These are phyloP conservation scores for Mastomys coucha DNA, from an alignment of 2,113 vertebrate genomes.

Conservation along the genomic window DNA sequence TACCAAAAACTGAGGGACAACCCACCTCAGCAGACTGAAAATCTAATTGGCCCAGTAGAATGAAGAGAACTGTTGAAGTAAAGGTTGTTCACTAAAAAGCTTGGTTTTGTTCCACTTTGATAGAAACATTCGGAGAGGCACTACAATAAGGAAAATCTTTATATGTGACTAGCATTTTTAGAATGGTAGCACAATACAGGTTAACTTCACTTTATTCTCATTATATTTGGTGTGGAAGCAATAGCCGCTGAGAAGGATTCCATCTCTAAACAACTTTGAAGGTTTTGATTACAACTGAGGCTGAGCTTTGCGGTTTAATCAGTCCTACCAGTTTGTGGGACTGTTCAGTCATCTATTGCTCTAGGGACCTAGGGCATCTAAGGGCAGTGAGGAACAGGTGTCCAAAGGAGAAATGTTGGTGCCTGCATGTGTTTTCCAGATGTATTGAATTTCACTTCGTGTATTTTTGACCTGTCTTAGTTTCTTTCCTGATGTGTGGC, in stretches of 20 bases:
- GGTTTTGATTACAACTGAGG: conserved; percentile 15
- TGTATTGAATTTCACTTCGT: conserved; percentile 74
- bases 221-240: neutral
- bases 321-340: conserved; percentile 28
- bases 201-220: neutral
- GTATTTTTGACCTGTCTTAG: conserved; percentile 71
- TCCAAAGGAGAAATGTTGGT: conserved; percentile 71
- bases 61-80: neutral
- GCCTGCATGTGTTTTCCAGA: conserved; percentile 69
- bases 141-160: neutral
- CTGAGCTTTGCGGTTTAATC: conserved; percentile 35
- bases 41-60: conserved; percentile 38
- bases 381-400: conserved; percentile 76
- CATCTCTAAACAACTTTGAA: conserved; percentile 29
- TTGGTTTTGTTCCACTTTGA: conserved; percentile 1
- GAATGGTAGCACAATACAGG: neutral
- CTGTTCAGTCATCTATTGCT: conserved; percentile 27
- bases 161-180: conserved; percentile 30
- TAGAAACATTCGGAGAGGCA: conserved; percentile 10
- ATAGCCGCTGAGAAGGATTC: conserved; percentile 20
- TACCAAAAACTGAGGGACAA: neutral
- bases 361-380: conserved; percentile 65
- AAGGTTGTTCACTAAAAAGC: conserved; percentile 22
- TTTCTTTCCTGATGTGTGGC: conserved; percentile 70
- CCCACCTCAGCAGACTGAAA: neutral